A percentile compares a stretch with the other conserved stretches of the same genome.
Conservation (phyloP, 2,888 invertebrate genomes). For the Biston betularia region DNA sequence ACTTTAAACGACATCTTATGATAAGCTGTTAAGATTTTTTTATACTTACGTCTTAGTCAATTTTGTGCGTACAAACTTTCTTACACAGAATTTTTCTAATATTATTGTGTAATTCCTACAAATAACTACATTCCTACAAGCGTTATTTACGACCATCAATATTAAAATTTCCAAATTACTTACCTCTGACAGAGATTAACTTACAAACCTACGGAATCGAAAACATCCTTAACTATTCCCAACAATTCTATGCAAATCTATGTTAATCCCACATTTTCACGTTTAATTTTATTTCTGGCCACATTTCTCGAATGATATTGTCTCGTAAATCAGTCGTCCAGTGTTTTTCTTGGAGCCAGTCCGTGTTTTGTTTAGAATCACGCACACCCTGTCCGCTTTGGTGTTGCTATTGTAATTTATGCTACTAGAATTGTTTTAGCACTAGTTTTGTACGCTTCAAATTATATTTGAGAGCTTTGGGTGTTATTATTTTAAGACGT, state of each 20-base stretch:
- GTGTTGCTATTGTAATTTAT: constrained; percentile 79
- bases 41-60: too few species aligned
- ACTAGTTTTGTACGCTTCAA: constrained; percentile 60
- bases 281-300: constrained; percentile 80
- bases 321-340: constrained; percentile 82
- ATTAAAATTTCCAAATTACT: constrained; percentile 22
- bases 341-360: constrained; percentile 83
- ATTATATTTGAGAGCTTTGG: constrained; percentile 44
- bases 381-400: constrained; percentile 77
- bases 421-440: constrained; percentile 65
- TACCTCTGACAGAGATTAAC: constrained; percentile 26
- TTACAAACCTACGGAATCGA: constrained; percentile 24
- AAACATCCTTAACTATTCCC: constrained; percentile 42
- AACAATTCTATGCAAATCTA: constrained; percentile 64
- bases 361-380: constrained; percentile 84
- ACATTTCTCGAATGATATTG: constrained; percentile 82
- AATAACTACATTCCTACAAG: neutral
- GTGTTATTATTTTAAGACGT: constrained; percentile 9
- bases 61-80: too few species aligned
- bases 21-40: too few species aligned
- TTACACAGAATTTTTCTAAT: too few species aligned
- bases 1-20: too few species aligned
- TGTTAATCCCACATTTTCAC: constrained; percentile 73
- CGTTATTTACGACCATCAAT: constrained; percentile 19
- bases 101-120: too few species aligned